A percentile compares a stretch with the other conserved stretches of the same genome.
Conservation (phyloP, 2,797 vertebrate genomes). For the Morus bassanus region DNA sequence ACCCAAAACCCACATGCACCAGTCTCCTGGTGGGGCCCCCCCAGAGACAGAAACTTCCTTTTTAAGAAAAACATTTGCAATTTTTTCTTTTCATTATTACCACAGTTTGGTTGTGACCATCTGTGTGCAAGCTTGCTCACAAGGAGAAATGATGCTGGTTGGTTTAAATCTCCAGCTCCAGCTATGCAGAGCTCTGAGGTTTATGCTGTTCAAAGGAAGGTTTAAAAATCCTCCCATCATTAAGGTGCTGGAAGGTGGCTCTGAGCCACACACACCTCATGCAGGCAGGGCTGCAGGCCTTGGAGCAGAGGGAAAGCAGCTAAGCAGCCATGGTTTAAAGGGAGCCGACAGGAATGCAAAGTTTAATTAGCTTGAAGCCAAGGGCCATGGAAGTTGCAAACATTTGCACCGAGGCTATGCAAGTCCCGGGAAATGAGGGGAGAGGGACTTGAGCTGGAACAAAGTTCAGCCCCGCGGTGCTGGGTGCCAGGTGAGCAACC, state of each 20-base stretch:
- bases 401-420: background rate
- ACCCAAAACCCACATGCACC: background rate
- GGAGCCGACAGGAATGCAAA: background rate
- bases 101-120: background rate
- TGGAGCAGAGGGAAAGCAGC: background rate
- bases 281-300: background rate
- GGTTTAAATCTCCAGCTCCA: background rate
- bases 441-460: background rate
- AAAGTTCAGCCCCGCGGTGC: background rate
- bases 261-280: background rate
- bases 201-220: background rate
- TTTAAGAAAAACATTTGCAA: slow-evolving; percentile 5
- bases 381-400: background rate
- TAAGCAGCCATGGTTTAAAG: background rate
- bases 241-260: background rate
- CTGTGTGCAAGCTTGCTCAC: background rate
- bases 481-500: background rate
- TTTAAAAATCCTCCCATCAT: background rate
- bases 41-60: slow-evolving; percentile 48
- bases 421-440: background rate
- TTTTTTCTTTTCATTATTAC: slow-evolving; percentile 22
- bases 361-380: slow-evolving; percentile 15
- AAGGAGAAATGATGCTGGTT: background rate
- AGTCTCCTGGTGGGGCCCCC: slow-evolving; percentile 23
- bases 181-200: background rate